These are phyloP conservation scores for Rhagologus leucostigma DNA, from an alignment of 2,113 vertebrate genomes.

Conservation along the genomic window DNA sequence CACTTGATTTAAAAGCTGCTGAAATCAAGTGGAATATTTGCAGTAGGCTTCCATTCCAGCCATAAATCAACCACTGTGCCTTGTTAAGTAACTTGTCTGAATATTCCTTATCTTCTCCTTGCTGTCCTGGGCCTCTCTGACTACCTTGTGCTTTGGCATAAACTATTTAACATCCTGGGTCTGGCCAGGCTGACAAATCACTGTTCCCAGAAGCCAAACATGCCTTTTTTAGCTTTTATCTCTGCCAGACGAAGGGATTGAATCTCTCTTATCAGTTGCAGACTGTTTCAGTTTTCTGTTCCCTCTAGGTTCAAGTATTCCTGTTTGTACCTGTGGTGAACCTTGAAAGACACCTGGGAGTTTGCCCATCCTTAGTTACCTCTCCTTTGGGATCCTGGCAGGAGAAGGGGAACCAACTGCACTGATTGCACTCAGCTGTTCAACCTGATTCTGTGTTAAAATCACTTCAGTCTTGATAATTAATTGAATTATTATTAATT, in stretches of 20 bases:
- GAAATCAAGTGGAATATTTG: neutral
- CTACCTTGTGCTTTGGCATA: neutral
- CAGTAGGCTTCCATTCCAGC: neutral
- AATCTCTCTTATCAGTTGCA: neutral
- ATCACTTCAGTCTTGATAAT: neutral
- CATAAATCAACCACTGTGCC: neutral
- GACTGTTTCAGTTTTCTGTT: neutral
- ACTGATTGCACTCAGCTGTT: neutral
- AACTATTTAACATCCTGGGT: neutral
- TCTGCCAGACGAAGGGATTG: neutral
- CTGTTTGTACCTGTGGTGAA: neutral
- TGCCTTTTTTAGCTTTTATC: neutral
- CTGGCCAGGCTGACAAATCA: neutral
- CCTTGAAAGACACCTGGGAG: neutral
- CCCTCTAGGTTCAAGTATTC: neutral
- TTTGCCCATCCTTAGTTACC: neutral
- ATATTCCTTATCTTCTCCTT: neutral
- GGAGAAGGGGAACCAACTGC: neutral
- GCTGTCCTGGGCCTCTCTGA: neutral
- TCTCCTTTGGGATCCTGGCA: neutral
- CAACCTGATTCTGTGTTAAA: neutral
- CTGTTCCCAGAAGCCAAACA: neutral
- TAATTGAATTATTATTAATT: neutral
- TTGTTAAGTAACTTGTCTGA: neutral
- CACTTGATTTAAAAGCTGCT: constrained; percentile 37